A percentile compares a stretch with the other conserved stretches of the same genome.
phyloP scores from a whole-genome alignment of 1,140 invertebrate species.

The Galendromus occidentalis region DNA sequence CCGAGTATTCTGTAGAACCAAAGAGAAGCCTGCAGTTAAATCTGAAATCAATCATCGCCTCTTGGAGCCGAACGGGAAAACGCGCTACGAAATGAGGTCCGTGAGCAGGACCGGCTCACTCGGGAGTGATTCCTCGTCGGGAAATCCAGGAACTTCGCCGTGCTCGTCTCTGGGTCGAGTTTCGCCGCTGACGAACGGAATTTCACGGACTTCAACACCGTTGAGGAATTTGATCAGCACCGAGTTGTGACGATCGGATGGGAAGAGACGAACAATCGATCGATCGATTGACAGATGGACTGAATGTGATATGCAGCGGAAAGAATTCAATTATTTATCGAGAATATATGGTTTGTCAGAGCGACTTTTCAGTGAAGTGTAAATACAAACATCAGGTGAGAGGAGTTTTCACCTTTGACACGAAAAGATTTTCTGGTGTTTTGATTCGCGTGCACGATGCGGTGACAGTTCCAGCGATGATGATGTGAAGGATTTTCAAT shows the following conservation, averaged over 20 bases:
- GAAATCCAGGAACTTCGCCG: not conserved
- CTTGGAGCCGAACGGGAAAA: not conserved
- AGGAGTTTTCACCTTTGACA: no score
- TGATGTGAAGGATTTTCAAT: no score
- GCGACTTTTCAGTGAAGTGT: no score
- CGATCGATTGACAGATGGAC: no score
- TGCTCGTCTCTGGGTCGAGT: not conserved
- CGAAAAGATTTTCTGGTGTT: no score
- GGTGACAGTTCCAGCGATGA: no score
- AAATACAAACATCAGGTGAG: no score
- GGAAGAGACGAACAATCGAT: no score
- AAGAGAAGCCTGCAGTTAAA: not conserved
- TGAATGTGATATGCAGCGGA: no score
- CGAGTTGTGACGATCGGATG: not conserved
- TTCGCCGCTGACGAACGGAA: not conserved
- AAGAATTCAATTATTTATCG: no score
- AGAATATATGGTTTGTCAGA: no score
- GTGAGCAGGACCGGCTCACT: constrained; percentile 6
- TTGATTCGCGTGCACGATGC: no score
- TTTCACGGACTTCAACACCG: not conserved
- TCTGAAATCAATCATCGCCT: not conserved
- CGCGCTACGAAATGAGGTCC: not conserved
- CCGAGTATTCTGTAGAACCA: constrained; percentile 10
- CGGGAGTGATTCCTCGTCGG: not conserved
- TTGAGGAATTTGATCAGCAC: not conserved